Base-by-base conservation (phyloP, 2,797 vertebrate species). In the Acrossocheilus fasciatus region DNA sequence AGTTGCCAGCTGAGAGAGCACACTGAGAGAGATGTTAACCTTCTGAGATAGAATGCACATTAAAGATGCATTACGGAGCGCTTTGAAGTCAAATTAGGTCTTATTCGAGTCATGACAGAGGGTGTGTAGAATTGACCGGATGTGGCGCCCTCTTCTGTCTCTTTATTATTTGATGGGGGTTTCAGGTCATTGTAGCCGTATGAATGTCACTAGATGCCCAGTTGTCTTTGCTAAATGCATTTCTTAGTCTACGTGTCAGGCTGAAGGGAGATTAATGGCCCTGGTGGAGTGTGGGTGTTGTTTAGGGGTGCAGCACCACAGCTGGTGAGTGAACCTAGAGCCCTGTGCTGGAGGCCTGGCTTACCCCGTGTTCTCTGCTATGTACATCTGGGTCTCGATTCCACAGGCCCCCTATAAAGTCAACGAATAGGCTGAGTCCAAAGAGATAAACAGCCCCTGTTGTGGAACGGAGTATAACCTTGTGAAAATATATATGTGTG, bases 31-130 rank as follows among this genome's bases (percentile, higher is more conserved):
- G 94, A 95, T 91, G 93, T 95, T 95, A 95, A 95, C 95, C 93
- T 94, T 92, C 91, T 89, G 91, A 81, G 89, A 94, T 94, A 91
- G 93, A 92, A 88, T 87, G 90, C 91, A 83, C 93, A 95, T 95
- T 94, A 96, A 96, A 95, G 92, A 96, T 96, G 93, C 92, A 96
- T 96, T 94, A 94, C 92, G 92, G 88, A 84, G 80, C 73, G 92
- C 94, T 95, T 95, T 96, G 94, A 95, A 95, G 93, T 95, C 82
- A 89, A 93, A 84, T 82, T 91, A 94, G 93, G 93, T 92, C 93
- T 88, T 92, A 94, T 95, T 93, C 92, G 92, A 92, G 89, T 93
- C 90, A 79, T 86, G 75, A 86, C 76, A 70, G 50, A 74, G 88
- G 43, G 59, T 41, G 41, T 68, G 69, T 4, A 20, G 73, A 41